Conservation (phyloP, 2,797 vertebrate genomes). For the Prionace glauca region DNA sequence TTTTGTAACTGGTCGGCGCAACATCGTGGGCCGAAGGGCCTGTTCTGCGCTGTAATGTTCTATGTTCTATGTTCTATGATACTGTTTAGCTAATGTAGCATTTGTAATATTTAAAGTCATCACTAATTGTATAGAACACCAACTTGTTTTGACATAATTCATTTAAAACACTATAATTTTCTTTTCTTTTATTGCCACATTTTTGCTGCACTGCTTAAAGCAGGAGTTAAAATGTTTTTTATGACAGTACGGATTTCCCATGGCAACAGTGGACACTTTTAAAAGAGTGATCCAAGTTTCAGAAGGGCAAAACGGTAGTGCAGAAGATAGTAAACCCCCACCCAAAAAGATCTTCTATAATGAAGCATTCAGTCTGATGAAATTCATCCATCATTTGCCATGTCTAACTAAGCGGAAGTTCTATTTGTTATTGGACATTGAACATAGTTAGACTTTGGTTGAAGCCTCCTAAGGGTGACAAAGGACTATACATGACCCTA, state of each 20-base stretch:
- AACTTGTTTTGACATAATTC: background rate
- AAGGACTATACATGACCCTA: background rate
- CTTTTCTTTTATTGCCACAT: background rate
- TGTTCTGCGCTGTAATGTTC: too few species aligned
- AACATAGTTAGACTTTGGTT: slow-evolving; percentile 19
- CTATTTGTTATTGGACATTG: background rate
- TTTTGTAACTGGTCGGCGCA: too few species aligned
- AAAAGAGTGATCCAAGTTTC: background rate
- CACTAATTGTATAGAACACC: background rate
- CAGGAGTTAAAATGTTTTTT: background rate
- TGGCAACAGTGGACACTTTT: background rate
- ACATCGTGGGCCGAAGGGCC: too few species aligned
- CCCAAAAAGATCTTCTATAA: background rate
- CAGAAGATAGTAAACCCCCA: background rate
- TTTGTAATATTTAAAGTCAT: background rate
- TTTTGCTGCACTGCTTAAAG: background rate
- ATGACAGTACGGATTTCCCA: background rate
- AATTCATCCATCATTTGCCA: background rate
- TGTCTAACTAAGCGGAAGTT: background rate
- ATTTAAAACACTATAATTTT: background rate
- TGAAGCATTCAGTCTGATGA: background rate
- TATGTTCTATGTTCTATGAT: too few species aligned
- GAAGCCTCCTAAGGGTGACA: background rate
- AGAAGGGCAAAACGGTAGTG: background rate
- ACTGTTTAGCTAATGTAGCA: background rate